Evolutionary conservation across 2,113 vertebrate genomes (phyloP).

Genomic region (Bucco capensis): DNA sequence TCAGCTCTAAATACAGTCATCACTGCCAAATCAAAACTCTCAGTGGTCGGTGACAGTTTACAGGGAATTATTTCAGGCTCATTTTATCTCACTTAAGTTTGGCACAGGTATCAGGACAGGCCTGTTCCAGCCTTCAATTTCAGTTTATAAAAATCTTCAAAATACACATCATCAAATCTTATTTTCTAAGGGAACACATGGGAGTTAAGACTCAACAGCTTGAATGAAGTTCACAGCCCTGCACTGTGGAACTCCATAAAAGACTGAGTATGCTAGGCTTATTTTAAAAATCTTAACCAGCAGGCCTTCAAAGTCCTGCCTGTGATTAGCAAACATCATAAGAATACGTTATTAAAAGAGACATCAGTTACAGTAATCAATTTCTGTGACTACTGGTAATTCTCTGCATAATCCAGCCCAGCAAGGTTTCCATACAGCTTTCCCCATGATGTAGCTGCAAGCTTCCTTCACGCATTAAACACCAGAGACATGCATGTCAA

Average conservation of each 20-base stretch:
- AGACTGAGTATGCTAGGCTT: background rate
- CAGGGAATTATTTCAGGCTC: background rate
- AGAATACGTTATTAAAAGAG: conserved; percentile 6
- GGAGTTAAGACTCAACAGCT: background rate
- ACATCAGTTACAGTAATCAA: conserved; percentile 15
- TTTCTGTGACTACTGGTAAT: conserved; percentile 20
- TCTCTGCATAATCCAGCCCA: conserved; percentile 7
- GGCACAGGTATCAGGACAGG: background rate
- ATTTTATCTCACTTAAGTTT: background rate
- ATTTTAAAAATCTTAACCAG: background rate
- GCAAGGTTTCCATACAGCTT: background rate
- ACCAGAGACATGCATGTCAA: background rate
- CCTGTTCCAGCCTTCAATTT: background rate
- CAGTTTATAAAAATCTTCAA: background rate
- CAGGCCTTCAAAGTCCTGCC: background rate
- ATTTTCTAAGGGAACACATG: background rate
- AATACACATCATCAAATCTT: background rate
- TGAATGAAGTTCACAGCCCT: background rate
- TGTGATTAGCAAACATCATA: background rate
- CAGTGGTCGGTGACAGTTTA: background rate
- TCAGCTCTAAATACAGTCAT: background rate
- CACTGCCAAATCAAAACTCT: background rate
- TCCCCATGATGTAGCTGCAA: background rate
- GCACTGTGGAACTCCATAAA: background rate
- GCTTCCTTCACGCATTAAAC: background rate